These are phyloP conservation scores for Chymomyza amoena DNA, from an alignment of 2,888 invertebrate genomes.

Conservation along the genomic window DNA sequence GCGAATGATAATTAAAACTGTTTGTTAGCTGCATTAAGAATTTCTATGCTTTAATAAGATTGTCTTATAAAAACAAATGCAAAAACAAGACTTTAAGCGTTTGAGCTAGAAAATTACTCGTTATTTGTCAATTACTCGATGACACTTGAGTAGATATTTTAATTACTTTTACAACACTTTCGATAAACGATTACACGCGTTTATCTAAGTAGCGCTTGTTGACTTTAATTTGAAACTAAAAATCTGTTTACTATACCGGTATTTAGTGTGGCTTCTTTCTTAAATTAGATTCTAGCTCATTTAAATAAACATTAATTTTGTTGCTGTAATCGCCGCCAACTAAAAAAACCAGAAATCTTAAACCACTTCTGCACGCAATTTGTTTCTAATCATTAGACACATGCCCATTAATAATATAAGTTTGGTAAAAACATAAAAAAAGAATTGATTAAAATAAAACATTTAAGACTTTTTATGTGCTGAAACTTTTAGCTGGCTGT, in stretches of 20 bases:
- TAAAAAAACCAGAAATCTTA: not conserved
- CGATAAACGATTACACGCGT: no score
- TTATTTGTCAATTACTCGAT: no score
- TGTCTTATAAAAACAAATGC: not conserved
- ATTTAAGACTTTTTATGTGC: not conserved
- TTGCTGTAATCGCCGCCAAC: not conserved
- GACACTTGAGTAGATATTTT: no score
- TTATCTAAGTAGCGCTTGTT: not conserved
- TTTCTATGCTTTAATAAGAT: no score
- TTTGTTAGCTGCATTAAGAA: not conserved
- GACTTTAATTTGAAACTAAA: not conserved
- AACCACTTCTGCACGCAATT: not conserved
- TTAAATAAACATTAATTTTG: not conserved
- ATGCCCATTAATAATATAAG: not conserved
- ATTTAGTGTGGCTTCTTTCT: not conserved
- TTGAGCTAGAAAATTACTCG: no score
- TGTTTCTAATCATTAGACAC: not conserved
- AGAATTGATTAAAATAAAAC: not conserved
- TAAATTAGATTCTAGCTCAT: not conserved
- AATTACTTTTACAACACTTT: no score
- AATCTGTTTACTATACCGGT: not conserved
- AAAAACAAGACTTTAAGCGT: not conserved
- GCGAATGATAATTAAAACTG: not conserved
- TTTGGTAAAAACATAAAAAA: not conserved
- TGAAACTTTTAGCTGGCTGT: slow-evolving; percentile 3